Base-by-base conservation (phyloP, 2,113 vertebrate genomes). In the Epinephelus fuscoguttatus region DNA sequence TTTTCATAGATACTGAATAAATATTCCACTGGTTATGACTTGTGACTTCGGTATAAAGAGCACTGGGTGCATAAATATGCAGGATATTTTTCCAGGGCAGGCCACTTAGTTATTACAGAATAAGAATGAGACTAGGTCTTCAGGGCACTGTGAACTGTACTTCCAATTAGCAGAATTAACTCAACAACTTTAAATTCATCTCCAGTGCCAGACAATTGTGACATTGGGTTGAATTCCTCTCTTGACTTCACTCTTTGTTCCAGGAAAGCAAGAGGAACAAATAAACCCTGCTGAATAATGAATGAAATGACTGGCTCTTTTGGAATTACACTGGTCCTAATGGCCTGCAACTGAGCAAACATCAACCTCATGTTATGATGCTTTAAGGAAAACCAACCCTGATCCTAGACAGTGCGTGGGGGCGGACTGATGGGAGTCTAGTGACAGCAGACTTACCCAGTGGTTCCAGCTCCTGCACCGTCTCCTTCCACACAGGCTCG, bases 401-500 rank as follows among this genome's bases (percentile, higher is more conserved):
- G 27, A 37, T 64, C 40, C 45, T 42, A 27, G 18, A 52, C 47
- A 17, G 56, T 19, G 40, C 12, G n/a, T 17, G 21, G n/a, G 5
- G 11, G 13, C 6, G 19, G 47, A 25, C 9, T n/a, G 47, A 49
- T 40, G 25, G 30, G n/a, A 50, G 49, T 69, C 8, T 37, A 0
- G 5, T 52, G 27, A 59, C 70, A 27, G 62, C 49, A 80, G 50
- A 52, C 91, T 55, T 86, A 99, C 97, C 98, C 57, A 99, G 63
- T 0, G 74, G 94, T 89, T 99, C 98, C 77, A 99, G 76, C 56
- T 99, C 97, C 87, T 96, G 96, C 69, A 97, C 96, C 0, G 94
- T 95, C 85, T 99, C 97, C 81, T 97, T 99, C 98, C 98, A 99
- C 55, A 99, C 95, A 0, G 98, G 97, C 93, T 99, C 97, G 0